Evolutionary conservation across 2,888 invertebrate genomes (phyloP), one percentile per base, ranked within the genome.

Genomic region (Sepioteuthis lessoniana): DNA sequence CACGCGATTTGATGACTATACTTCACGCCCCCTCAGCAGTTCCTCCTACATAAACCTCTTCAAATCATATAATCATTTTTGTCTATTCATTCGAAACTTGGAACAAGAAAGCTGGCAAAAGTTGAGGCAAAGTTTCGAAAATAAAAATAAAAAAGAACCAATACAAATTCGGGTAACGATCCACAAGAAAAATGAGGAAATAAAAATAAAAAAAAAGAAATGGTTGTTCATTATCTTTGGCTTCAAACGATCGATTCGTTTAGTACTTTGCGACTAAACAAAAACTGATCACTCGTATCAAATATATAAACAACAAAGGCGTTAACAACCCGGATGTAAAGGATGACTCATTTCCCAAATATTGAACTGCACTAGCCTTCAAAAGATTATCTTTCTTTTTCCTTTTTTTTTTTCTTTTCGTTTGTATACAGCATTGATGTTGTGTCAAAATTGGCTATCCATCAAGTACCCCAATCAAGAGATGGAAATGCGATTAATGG

Each of bases 401-500:
- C 31, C 31, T 13, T 10, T 60, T 31, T 21, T n/a, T n/a, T n/a
- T n/a, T n/a, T 60, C 28, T 60, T 60, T 31, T 76, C 76, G n/a
- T 13, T 35, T 76, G n/a, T 35, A 76, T 35, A 4, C 25, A 35
- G 16, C 76, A 16, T 76, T 35, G 76, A 76, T n/a, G 76, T n/a
- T 76, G n/a, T 76, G 76, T 76, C n/a, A 35, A 76, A 76, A 16
- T n/a, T n/a, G n/a, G 3, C 35, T 35, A 76, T 35, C 76, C 76
- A n/a, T 35, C 76, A n/a, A n/a, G n/a, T 19, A 35, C n/a, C 76
- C 76, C n/a, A 76, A n/a, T 76, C 76, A 76, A 76, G n/a, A 76
- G 76, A 76, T 76, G 19, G n/a, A 76, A 76, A 76, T 76, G n/a
- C n/a, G 76, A 76, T 76, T 76, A 76, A 76, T 76, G 76, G 76